Evolutionary conservation across 2,797 vertebrate species (phyloP).

Genomic region (Sebastolobus alascanus): DNA sequence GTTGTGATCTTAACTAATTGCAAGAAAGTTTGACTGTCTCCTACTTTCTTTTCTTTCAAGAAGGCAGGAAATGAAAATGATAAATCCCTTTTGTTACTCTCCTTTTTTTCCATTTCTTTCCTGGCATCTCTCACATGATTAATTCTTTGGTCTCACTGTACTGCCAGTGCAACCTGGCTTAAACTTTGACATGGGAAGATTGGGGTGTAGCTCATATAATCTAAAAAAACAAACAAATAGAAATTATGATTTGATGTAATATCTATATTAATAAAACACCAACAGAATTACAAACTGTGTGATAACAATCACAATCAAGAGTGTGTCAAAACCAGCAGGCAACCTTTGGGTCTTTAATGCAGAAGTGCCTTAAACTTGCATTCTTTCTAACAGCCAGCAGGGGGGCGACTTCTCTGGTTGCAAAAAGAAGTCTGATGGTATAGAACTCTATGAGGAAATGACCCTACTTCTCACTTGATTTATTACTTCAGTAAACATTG

Average conservation of each 20-base stretch:
- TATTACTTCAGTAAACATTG: no score
- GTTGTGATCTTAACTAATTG: background rate
- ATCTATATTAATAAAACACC: background rate
- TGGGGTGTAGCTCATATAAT: background rate
- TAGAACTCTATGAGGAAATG: no score
- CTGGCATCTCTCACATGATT: background rate
- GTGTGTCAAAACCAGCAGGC: background rate
- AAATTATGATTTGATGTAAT: background rate
- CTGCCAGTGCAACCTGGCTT: background rate
- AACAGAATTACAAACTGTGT: no score
- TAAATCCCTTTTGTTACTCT: background rate
- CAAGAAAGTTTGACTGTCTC: background rate
- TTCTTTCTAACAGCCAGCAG: no score
- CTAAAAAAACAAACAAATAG: background rate
- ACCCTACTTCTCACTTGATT: no score
- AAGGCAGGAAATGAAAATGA: background rate
- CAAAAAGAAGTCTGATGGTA: no score
- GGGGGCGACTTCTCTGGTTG: no score
- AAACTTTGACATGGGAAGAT: background rate
- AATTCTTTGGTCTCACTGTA: background rate
- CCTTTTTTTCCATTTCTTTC: background rate
- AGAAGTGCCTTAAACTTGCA: no score
- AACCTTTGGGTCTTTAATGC: no score
- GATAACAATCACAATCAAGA: background rate
- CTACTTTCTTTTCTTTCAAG: background rate